Evolutionary conservation across 2,888 invertebrate species (phyloP), one percentile per base, ranked within the genome.

Genomic region (Sabatieria punctata): DNA sequence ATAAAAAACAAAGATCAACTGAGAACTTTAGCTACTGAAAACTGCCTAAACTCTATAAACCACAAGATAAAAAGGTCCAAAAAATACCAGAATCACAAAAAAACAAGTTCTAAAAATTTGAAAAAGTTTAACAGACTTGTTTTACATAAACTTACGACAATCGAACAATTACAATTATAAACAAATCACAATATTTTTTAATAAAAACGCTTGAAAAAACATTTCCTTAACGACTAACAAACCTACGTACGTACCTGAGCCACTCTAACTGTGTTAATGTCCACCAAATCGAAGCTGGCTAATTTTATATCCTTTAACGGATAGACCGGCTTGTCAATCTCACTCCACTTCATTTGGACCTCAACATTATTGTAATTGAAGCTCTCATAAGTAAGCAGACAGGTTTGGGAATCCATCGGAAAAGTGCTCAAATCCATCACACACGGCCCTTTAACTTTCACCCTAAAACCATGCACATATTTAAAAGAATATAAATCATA

Each of bases 351-450:
- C 61, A 61, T 61, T 30, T 56, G 53, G 22, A 63, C 63, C 48
- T 63, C 63, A 40, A 59, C 57, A 35, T 61, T 60, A 52, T 63
- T 63, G 54, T 63, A 63, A 50, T 60, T 63, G 55, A 63, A 63
- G 49, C 49, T 48, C 43, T 61, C 61, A 49, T 61, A 61, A 37
- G 57, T 56, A 41, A 61, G 51, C 45, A 50, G 48, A 48, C 63
- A 63, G 21, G 55, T 56, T 43, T 63, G 63, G 8, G 52, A 52
- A 46, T 63, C 63, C 52, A 63, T 53, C 15, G 63, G 63, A 48
- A 63, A 63, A 36, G 55, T 58, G 18, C 48, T 36, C 46, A 58
- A 40, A 23, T 57, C 56, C 54, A 63, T 57, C 23, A 51, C 49
- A 49, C 62, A 63, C 4, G 63, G 63, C 6, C 63, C 63, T 49